Base-by-base conservation (phyloP, 2,888 invertebrate species). In the Andrena dorsata region DNA sequence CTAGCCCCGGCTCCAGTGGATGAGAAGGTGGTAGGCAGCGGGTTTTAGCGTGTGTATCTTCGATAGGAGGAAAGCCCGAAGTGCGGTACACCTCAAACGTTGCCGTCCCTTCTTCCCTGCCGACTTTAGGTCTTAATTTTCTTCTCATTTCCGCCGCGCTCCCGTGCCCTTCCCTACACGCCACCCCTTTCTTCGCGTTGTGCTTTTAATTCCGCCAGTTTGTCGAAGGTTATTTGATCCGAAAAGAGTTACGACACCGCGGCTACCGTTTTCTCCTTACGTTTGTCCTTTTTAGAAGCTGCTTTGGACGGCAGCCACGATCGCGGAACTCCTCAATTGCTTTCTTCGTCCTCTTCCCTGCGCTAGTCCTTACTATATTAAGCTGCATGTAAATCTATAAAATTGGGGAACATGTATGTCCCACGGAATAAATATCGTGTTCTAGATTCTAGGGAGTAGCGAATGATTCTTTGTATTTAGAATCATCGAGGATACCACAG, bases 1-100 rank as follows among this genome's bases (percentile, higher is more conserved):
- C 93, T 92, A 86, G 87, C 85, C 86, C 85, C 86, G 76, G 87
- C 84, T 90, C 88, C 88, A 74, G 85, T 85, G 76, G 86, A 87
- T 86, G 87, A 89, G 89, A 87, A 83, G 79, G 76, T 76, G 56
- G 80, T 82, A 75, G 77, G 72, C 63, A 68, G 65, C 49, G 30
- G 53, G 76, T 76, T 74, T 82, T 75, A 70, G 75, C 79, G 88
- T 72, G 84, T 81, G 79, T 78, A 80, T 76, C 82, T 80, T 84
- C 77, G 79, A 82, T 80, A 76, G 81, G 65, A 90, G 73, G 76
- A 76, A 65, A 72, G 30, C 51, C 74, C 56, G 53, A 64, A 82
- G 69, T 58, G 79, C 73, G 82, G 84, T 79, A 68, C 79, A 75
- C 79, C 71, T 80, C 83, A 74, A 82, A 85, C 76, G 77, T 77